Evolutionary conservation across 2,888 invertebrate genomes (phyloP).

Genomic region (Ormyrus pomaceus): DNA sequence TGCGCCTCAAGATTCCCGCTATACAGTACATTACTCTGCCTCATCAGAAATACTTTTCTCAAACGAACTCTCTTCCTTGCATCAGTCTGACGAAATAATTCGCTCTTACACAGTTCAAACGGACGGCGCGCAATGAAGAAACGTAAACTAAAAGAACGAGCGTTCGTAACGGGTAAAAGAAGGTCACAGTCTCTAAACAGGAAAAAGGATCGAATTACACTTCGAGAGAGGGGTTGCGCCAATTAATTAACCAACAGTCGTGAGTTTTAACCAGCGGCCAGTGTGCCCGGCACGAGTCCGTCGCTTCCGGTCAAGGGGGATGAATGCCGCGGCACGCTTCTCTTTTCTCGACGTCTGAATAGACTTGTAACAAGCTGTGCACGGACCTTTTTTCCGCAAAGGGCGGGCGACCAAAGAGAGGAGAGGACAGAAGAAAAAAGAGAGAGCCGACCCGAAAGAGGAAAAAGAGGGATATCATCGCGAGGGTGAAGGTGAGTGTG

Average conservation of each 20-base stretch:
- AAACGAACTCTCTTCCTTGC: conserved; percentile 14
- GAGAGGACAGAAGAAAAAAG: conserved; percentile 58
- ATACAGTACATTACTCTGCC: background rate
- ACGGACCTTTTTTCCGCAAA: conserved; percentile 59
- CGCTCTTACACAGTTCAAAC: background rate
- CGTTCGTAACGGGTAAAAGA: conserved; percentile 49
- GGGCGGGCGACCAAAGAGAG: conserved; percentile 55
- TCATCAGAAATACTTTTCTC: conserved; percentile 23
- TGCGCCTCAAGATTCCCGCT: conserved; percentile 1
- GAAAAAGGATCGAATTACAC: conserved; percentile 53
- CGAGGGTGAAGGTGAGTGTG: conserved; percentile 70
- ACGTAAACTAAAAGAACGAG: background rate
- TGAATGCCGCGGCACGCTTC: conserved; percentile 72
- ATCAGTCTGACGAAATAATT: conserved; percentile 7
- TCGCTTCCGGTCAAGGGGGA: conserved; percentile 72
- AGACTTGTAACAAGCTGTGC: conserved; percentile 74
- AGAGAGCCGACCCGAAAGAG: conserved; percentile 4
- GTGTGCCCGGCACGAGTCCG: conserved; percentile 52
- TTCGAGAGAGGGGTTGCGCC: conserved; percentile 3
- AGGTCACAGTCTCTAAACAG: conserved; percentile 39
- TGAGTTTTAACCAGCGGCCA: conserved; percentile 25
- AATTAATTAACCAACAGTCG: conserved; percentile 54
- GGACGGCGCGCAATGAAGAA: background rate
- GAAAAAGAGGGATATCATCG: conserved; percentile 40
- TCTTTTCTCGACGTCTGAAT: conserved; percentile 73